Evolutionary conservation across 35 echinoderm and acorn worm species (phyloP).

Genomic region (Apostichopus californicus): DNA sequence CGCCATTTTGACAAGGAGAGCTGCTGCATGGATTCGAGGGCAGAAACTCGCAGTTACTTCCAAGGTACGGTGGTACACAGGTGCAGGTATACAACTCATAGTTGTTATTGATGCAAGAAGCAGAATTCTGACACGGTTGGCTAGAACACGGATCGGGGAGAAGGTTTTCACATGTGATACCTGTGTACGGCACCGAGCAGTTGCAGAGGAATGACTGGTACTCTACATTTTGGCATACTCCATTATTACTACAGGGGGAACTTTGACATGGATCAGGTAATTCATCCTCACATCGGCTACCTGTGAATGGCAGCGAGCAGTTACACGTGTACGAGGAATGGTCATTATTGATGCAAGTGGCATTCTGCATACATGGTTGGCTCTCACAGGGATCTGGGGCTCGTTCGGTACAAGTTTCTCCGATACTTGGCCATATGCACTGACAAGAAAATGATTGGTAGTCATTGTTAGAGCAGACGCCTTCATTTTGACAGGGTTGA

Average conservation of each 20-base stretch:
- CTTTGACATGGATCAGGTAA: slow-evolving; percentile 60
- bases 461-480: slow-evolving; percentile 19
- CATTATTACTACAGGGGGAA: slow-evolving; percentile 73
- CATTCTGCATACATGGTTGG: slow-evolving; percentile 55
- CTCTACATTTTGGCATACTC: slow-evolving; percentile 42
- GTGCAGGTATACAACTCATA: slow-evolving; percentile 53
- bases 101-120: slow-evolving; percentile 42
- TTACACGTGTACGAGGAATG: neutral
- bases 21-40: slow-evolving; percentile 38
- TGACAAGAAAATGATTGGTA: slow-evolving; percentile 52
- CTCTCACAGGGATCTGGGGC: slow-evolving; percentile 53
- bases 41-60: slow-evolving; percentile 55
- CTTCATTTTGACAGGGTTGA: slow-evolving; percentile 67
- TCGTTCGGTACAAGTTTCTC: slow-evolving; percentile 7
- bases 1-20: slow-evolving; percentile 59
- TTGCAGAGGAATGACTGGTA: slow-evolving; percentile 12
- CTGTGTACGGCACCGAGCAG: slow-evolving; percentile 11
- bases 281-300: slow-evolving; percentile 20
- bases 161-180: slow-evolving; percentile 26
- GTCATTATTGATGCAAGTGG: slow-evolving; percentile 41
- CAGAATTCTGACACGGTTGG: slow-evolving; percentile 58
- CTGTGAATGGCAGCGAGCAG: slow-evolving; percentile 43
- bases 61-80: slow-evolving; percentile 54
- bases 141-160: slow-evolving; percentile 59
- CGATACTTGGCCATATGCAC: slow-evolving; percentile 25